A percentile compares a stretch with the other conserved stretches of the same genome.
These are phyloP conservation scores for Clavelina lepadiformis DNA, from an alignment of 23 tunicate genomes.

Conservation along the genomic window DNA sequence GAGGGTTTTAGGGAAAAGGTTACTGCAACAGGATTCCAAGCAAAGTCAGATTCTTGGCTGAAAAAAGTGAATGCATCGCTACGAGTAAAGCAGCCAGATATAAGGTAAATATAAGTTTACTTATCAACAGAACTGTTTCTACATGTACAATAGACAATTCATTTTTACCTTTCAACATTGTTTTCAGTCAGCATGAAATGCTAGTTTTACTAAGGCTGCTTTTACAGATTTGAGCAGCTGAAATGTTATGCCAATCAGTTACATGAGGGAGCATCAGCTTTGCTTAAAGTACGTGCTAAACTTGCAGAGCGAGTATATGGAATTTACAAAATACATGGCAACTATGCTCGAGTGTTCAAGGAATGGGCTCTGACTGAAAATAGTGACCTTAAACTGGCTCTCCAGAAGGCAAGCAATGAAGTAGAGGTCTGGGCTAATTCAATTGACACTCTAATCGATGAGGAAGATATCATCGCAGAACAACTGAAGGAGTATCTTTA, in stretches of 20 bases:
- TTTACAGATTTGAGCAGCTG: conserved; percentile 68
- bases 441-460: conserved; percentile 78
- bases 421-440: conserved; percentile 52
- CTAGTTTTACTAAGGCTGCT: too few species aligned
- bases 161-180: too few species aligned
- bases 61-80: conserved; percentile 76
- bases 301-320: conserved; percentile 87
- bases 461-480: conserved; percentile 83
- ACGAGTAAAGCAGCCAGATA: conserved; percentile 67
- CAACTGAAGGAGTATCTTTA: conserved; percentile 81
- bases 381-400: conserved; percentile 25
- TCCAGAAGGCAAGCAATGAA: conserved; percentile 60
- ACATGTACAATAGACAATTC: too few species aligned
- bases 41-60: conserved; percentile 83
- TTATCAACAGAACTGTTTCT: too few species aligned
- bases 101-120: conserved; percentile 54
- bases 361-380: conserved; percentile 86
- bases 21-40: conserved; percentile 75
- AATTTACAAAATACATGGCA: conserved; percentile 83
- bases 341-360: conserved; percentile 67
- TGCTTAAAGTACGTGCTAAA: conserved; percentile 80
- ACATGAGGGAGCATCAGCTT: conserved; percentile 42
- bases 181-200: too few species aligned
- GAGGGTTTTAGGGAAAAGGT: conserved; percentile 73
- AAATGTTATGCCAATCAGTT: conserved; percentile 63